Conservation (phyloP, 2,797 vertebrate species). For the Garrulus glandarius region DNA sequence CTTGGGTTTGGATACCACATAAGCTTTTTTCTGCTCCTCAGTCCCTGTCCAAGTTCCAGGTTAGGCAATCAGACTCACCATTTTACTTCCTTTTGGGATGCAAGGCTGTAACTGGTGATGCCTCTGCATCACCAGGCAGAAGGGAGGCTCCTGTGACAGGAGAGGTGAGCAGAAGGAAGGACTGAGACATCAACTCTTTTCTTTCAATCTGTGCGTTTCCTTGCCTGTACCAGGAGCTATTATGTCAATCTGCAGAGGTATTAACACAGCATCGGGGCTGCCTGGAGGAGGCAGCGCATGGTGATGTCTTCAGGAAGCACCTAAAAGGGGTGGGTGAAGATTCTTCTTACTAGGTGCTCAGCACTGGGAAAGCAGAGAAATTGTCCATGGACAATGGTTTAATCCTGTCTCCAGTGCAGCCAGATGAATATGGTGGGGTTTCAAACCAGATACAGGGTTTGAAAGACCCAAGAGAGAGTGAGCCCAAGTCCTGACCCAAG, state of each 20-base stretch:
- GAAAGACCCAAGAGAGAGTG: neutral
- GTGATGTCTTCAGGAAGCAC: neutral
- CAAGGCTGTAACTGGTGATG: neutral
- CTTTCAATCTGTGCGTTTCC: neutral
- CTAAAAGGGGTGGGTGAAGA: neutral
- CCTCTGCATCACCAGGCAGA: neutral
- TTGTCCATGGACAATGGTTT: neutral
- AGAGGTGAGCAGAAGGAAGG: neutral
- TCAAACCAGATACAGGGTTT: neutral
- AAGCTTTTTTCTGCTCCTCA: neutral
- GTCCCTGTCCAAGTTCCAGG: neutral
- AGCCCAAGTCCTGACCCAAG: neutral
- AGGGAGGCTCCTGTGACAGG: neutral
- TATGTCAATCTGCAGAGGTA: neutral
- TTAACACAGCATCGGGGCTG: neutral
- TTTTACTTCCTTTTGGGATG: neutral
- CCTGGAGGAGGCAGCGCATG: neutral
- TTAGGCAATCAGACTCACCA: rapidly evolving
- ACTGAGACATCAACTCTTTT: neutral
- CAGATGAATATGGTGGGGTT: neutral
- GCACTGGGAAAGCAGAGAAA: neutral
- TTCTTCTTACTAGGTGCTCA: neutral
- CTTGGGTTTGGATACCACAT: neutral
- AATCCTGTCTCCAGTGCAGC: neutral
- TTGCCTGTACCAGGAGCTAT: neutral